These are phyloP conservation scores for Tursiops truncatus DNA, from an alignment of 2,113 vertebrate species.

Conservation along the genomic window DNA sequence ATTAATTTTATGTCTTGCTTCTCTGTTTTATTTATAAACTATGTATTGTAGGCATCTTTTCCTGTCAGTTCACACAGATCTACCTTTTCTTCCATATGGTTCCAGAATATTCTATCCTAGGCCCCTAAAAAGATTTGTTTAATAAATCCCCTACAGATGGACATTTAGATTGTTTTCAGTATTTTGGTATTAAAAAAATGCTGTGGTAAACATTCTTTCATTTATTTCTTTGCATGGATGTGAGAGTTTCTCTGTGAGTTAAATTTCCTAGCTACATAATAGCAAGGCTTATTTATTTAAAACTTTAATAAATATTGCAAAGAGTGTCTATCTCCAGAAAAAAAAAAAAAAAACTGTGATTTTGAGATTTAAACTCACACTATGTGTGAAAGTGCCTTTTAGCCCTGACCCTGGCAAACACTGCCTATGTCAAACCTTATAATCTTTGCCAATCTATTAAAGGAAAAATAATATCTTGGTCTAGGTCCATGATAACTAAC, in stretches of 20 bases:
- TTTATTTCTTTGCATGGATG: not conserved
- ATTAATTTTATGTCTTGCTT: not conserved
- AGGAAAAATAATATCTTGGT: not conserved
- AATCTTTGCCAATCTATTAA: not conserved
- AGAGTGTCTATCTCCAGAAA: not conserved
- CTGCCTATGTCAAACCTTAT: not conserved
- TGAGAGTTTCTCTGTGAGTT: not conserved
- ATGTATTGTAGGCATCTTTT: not conserved
- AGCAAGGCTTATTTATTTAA: not conserved
- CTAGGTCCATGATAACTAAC: not conserved
- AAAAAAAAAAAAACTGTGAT: not conserved
- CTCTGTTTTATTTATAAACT: not conserved
- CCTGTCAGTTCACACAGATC: not conserved
- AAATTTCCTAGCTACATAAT: not conserved
- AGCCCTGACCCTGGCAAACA: not conserved
- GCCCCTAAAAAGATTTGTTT: not conserved
- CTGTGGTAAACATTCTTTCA: not conserved
- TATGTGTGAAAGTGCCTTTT: not conserved
- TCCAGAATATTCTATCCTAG: not conserved
- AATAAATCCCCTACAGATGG: not conserved
- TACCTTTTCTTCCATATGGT: not conserved
- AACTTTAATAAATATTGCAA: not conserved
- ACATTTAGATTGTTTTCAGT: not conserved
- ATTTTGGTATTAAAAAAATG: not conserved
- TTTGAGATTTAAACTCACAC: not conserved